Conservation (phyloP, 2,113 vertebrate species). For the Engystomops pustulosus region DNA sequence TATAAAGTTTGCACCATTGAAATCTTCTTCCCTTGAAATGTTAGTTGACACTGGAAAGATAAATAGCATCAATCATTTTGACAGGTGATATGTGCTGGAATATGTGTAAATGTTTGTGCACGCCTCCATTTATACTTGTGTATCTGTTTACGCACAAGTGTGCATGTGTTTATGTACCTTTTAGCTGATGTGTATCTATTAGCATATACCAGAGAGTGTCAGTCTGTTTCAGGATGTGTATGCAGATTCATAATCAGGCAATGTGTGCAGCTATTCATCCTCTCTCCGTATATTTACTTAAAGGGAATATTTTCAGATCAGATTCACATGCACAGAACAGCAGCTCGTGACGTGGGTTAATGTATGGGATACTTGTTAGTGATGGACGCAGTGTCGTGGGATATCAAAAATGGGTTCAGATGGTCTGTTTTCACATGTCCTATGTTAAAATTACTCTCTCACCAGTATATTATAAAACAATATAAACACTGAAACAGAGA, state of each 20-base stretch:
- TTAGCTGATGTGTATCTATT: conserved; percentile 22
- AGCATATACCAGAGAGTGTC: conserved; percentile 25
- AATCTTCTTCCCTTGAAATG: conserved; percentile 35
- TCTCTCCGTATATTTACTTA: conserved; percentile 43
- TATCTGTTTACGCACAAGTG: conserved; percentile 46
- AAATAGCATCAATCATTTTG: conserved; percentile 57
- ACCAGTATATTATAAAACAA: neutral
- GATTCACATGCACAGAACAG: neutral
- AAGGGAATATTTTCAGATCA: conserved; percentile 38
- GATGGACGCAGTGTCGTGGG: neutral
- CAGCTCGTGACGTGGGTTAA: neutral
- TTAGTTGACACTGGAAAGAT: conserved; percentile 57
- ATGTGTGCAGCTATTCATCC: conserved; percentile 50
- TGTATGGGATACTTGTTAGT: conserved; percentile 36
- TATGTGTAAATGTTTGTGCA: conserved; percentile 44
- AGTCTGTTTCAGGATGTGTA: conserved; percentile 36
- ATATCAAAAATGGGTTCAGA: neutral
- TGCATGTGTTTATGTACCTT: neutral
- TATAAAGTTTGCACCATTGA: neutral
- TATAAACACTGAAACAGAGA: conserved; percentile 9
- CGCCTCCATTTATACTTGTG: conserved; percentile 21
- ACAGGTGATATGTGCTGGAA: conserved; percentile 17
- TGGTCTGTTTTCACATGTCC: conserved; percentile 2
- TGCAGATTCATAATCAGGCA: neutral
- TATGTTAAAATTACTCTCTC: neutral